phyloP scores from a whole-genome alignment of 23 tunicate genomes.

The Corella eumyota region DNA sequence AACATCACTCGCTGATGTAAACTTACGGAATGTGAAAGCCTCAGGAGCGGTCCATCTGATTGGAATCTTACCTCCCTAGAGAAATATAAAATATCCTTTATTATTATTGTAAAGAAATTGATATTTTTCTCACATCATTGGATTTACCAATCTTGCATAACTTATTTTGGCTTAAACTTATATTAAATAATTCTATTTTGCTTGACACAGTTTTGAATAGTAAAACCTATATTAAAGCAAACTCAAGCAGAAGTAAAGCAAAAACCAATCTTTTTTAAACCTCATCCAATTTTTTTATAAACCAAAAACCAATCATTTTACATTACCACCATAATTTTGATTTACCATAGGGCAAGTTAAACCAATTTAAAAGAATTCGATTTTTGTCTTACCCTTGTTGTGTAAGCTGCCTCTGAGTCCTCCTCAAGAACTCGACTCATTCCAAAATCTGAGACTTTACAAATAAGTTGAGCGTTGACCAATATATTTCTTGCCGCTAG shows the following conservation, averaged over 20 bases:
- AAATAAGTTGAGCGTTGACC: conserved; percentile 69
- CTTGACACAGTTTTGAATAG: too few relatives aligned
- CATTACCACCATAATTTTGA: too few relatives aligned
- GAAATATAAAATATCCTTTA: neutral
- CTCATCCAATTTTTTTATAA: too few relatives aligned
- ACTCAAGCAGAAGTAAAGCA: too few relatives aligned
- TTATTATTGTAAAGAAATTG: neutral
- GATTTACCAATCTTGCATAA: too few relatives aligned
- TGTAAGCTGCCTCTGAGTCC: conserved; percentile 83
- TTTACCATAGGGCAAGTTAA: too few relatives aligned
- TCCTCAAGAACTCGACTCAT: conserved; percentile 82
- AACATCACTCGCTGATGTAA: conserved; percentile 95
- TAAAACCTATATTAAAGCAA: too few relatives aligned
- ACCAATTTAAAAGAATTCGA: too few relatives aligned
- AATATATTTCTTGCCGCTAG: conserved; percentile 82
- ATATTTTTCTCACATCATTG: neutral
- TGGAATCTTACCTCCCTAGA: conserved; percentile 89
- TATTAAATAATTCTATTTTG: too few relatives aligned
- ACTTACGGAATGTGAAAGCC: conserved; percentile 83
- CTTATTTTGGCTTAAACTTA: too few relatives aligned
- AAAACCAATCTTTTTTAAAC: too few relatives aligned
- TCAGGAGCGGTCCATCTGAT: conserved; percentile 99
- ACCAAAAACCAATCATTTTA: too few relatives aligned
- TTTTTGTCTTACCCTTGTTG: conserved; percentile 69
- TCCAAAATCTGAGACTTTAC: conserved; percentile 98